Base-by-base conservation (phyloP, 2,113 vertebrate species). In the Xiphophorus maculatus region DNA sequence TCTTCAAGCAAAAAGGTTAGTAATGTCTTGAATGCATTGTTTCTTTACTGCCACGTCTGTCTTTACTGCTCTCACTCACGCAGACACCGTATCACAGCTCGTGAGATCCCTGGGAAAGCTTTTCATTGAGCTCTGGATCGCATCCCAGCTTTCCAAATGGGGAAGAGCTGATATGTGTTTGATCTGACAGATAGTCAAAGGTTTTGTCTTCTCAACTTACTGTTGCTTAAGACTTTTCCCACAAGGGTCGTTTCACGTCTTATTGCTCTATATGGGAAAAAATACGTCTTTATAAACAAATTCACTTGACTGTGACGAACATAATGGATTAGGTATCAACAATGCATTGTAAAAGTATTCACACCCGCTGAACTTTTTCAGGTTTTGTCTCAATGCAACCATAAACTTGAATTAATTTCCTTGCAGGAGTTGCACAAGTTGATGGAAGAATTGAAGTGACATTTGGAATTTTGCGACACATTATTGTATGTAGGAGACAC, bases 91-190 rank as follows among this genome's bases (percentile, higher is more conserved):
- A 66, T 54, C 4, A 0, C 74, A 66, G 30, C 80, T 81, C 74
- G 75, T 82, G 80, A 88, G 86, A 89, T 87, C 75, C 76, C 73
- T 77, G 69, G 82, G 82, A 85, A 82, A 86, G 83, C 80, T 88
- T 90, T 90, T 92, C 87, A 87, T 85, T 90, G 82, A 88, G 85
- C 82, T 64, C 76, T 88, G 90, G 89, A 91, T 87, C 76, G n/a
- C 72, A 89, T 90, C 89, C 89, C 88, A 86, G 90, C 30, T 65
- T 86, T 77, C 79, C 84, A 73, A 80, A 70, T 81, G 62, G 74
- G 81, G 70, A 80, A 27, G 77, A 76, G 78, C 82, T 92, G 82
- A 89, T 54, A 32, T 79, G 72, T n/a, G 71, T 87, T 87, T 25
- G 80, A 81, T 82, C 72, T 83, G 86, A 92, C 83, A 85, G 68